These are phyloP conservation scores for Microctenopoma stevenorrisi DNA, from an alignment of 2,797 vertebrate species.

Conservation along the genomic window DNA sequence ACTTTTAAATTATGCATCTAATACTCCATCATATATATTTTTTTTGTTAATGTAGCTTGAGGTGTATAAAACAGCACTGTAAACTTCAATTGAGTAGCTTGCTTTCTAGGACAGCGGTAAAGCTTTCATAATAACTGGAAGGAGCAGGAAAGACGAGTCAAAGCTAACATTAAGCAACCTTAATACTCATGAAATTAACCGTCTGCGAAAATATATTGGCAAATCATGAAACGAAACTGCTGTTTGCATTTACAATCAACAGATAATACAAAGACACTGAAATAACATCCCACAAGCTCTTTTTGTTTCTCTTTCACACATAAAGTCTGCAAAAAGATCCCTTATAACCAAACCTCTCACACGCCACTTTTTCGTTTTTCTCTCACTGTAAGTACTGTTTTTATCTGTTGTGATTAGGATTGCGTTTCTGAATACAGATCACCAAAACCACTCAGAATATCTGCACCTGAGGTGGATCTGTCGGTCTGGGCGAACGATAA, in stretches of 20 bases:
- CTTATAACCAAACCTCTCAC: conserved; percentile 50
- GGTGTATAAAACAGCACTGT: conserved; percentile 82
- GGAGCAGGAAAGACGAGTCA: conserved; percentile 55
- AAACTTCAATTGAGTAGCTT: conserved; percentile 70
- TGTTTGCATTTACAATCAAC: conserved; percentile 74
- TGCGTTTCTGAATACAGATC: conserved; percentile 44
- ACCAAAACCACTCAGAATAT: conserved; percentile 57
- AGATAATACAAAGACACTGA: conserved; percentile 72
- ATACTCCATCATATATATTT: conserved; percentile 76
- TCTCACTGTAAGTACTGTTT: conserved; percentile 42
- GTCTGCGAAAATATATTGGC: conserved; percentile 54
- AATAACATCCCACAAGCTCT: conserved; percentile 59
- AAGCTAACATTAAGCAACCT: conserved; percentile 67
- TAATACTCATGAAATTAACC: conserved; percentile 53
- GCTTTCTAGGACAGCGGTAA: conserved; percentile 70
- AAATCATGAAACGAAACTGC: conserved; percentile 65
- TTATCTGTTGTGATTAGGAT: conserved; percentile 41
- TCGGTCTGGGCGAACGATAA: conserved; percentile 57
- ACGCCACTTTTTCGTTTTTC: conserved; percentile 21
- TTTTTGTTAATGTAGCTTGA: conserved; percentile 75
- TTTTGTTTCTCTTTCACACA: conserved; percentile 59
- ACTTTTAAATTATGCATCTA: conserved; percentile 85
- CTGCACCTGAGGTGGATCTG: conserved; percentile 71
- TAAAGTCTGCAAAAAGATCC: conserved; percentile 65
- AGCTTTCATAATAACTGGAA: conserved; percentile 70